phyloP scores from a whole-genome alignment of 2,888 invertebrate species.

The Hirtodrosophila trivittata region DNA sequence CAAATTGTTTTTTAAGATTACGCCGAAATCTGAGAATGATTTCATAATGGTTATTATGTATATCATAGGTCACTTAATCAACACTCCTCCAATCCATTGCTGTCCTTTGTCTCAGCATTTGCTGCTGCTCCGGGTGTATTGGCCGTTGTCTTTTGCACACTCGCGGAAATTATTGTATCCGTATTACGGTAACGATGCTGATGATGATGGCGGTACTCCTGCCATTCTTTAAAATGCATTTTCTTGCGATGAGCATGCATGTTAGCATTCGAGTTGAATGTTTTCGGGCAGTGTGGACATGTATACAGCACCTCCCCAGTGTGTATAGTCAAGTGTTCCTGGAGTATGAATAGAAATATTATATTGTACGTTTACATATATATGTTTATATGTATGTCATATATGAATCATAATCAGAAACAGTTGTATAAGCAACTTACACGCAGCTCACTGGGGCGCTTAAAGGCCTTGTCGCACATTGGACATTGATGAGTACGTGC shows the following conservation, averaged over 20 bases:
- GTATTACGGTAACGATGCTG: conserved; percentile 32
- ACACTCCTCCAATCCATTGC: conserved; percentile 23
- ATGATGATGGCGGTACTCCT: conserved; percentile 59
- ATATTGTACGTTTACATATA: no score
- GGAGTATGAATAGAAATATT: not conserved
- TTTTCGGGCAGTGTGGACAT: conserved; percentile 80
- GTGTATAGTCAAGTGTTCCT: conserved; percentile 82
- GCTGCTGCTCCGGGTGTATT: conserved; percentile 1
- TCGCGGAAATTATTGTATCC: conserved; percentile 59
- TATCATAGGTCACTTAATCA: conserved; percentile 33
- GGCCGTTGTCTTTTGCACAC: conserved; percentile 64
- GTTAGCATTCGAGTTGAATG: conserved; percentile 80
- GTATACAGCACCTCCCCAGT: conserved; percentile 78
- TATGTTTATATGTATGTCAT: not conserved
- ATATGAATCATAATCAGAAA: conserved; percentile 2
- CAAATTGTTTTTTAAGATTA: conserved; percentile 52
- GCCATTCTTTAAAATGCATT: conserved; percentile 81
- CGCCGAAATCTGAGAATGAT: conserved; percentile 23
- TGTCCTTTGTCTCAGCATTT: not conserved
- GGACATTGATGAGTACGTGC: conserved; percentile 79
- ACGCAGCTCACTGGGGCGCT: conserved; percentile 72
- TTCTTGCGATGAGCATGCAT: conserved; percentile 82
- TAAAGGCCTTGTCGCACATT: conserved; percentile 82
- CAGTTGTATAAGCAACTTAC: conserved; percentile 44
- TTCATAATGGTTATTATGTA: conserved; percentile 3